Evolutionary conservation across 30 jellyfish, hydroid and myxozoan genomes (phyloP).

Genomic region (Hydractinia symbiolongicarpus): DNA sequence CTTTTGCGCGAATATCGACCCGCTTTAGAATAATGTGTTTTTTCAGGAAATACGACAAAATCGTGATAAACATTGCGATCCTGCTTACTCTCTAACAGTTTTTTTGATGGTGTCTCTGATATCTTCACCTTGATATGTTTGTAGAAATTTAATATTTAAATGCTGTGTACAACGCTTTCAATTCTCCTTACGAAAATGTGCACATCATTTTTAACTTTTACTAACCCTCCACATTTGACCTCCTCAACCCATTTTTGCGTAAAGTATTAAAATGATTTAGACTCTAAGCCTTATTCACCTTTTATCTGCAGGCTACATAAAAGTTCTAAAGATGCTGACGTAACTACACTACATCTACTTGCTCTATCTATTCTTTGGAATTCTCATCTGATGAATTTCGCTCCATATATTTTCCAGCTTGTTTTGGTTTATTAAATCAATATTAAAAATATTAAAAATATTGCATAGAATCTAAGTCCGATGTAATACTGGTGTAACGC

Average conservation of each 20-base stretch:
- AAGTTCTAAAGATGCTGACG: background rate
- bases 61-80: background rate
- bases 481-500: background rate
- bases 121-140: background rate
- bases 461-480: no score
- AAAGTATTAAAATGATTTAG: background rate
- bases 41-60: background rate
- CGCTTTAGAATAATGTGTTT: background rate
- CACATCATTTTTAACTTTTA: background rate
- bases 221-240: background rate
- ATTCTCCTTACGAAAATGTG: background rate
- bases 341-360: background rate
- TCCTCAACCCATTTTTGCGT: background rate
- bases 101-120: background rate
- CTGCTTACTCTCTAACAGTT: background rate
- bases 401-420: no score
- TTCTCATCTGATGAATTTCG: background rate
- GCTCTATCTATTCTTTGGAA: background rate
- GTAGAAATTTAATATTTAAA: background rate
- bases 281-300: background rate
- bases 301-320: background rate
- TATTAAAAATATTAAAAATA: no score
- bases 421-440: no score
- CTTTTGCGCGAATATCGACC: background rate
- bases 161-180: background rate